Evolutionary conservation across 2,888 invertebrate species (phyloP), one percentile per base, ranked within the genome.

Genomic region (Liopterus haemorrhoidalis): DNA sequence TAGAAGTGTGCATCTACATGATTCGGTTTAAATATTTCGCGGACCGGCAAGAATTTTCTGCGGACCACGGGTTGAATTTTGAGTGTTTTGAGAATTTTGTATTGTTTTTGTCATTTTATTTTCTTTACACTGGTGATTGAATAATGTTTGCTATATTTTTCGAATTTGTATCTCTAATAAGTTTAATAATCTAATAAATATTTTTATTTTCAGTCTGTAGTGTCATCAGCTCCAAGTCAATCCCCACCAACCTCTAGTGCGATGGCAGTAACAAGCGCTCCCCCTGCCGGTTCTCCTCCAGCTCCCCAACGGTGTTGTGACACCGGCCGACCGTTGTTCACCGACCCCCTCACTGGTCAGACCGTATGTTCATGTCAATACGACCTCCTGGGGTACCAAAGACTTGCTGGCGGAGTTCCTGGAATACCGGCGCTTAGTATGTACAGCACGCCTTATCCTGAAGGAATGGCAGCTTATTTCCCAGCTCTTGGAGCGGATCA

Each of bases 351-450:
- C 57, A 87, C 88, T 56, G 89, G 90, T 42, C 88, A 89, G 70
- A 87, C 85, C 44, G 82, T 90, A 52, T 90, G 90, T 72, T 89
- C 89, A 59, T 90, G 90, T 70, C 90, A 90, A 69, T 89, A 89
- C 72, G 89, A 89, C 71, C 79, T 91, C 59, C 78, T 91, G 60
- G 81, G 81, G 70, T 87, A 87, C 72, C 89, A 87, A 71, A 76
- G 88, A 63, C 75, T 89, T 50, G 84, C 77, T 24, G 66, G 78
- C 37, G 70, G 70, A 21, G 74, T 74, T 2, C 77, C 79, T 11
- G 85, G 84, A 37, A 75, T 88, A 56, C 86, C 87, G 36, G 75
- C 76, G 38, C 72, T 89, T 57, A 81, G 86, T 21, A 87, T 88
- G 78, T 85, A 85, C 74, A 82, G 82, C 65, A 76, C 84, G 32